These are phyloP conservation scores for Pheosia gnoma DNA, from an alignment of 2,888 invertebrate genomes.

Conservation along the genomic window DNA sequence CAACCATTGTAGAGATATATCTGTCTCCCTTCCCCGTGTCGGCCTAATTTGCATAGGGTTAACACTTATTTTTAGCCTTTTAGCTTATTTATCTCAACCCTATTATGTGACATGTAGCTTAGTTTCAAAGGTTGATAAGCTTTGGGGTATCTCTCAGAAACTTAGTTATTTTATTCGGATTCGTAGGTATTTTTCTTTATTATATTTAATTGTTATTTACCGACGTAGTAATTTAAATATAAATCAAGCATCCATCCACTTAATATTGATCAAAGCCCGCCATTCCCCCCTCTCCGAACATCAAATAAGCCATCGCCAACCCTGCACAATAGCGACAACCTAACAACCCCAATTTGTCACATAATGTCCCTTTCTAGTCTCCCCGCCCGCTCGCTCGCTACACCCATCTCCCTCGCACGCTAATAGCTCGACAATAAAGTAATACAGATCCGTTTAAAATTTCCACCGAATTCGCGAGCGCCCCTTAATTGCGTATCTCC, in stretches of 20 bases:
- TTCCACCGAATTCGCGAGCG: conserved; percentile 77
- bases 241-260: background rate
- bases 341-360: conserved; percentile 67
- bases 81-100: background rate
- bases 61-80: background rate
- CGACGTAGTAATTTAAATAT: background rate
- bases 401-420: conserved; percentile 59
- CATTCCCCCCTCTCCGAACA: conserved; percentile 22
- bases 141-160: no score
- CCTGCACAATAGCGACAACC: conserved; percentile 26
- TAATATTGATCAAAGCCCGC: conserved; percentile 3
- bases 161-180: no score
- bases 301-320: conserved; percentile 39
- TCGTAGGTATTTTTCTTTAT: no score
- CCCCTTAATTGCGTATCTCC: conserved; percentile 80
- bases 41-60: conserved; percentile 4
- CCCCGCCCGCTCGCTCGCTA: conserved; percentile 22
- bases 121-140: no score
- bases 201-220: background rate
- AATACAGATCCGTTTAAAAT: conserved; percentile 83
- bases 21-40: background rate
- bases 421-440: conserved; percentile 83
- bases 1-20: background rate
- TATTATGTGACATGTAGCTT: no score
- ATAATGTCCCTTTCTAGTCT: conserved; percentile 39